Evolutionary conservation across 2,797 vertebrate species (phyloP), one percentile per base, ranked within the genome.

Genomic region (Sebastes cheni): DNA sequence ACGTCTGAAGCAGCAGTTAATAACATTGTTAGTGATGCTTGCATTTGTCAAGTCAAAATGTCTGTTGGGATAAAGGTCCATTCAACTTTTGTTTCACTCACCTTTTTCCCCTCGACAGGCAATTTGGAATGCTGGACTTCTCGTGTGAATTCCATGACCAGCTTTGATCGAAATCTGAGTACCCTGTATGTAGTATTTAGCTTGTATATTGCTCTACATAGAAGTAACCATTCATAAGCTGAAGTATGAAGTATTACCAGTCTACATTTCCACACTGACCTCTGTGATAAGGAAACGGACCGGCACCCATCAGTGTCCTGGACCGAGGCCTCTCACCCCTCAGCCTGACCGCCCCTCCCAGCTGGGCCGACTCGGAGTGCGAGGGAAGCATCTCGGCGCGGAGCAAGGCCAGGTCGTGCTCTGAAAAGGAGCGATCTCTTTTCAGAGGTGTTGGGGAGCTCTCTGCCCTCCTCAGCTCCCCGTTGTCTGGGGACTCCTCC

Each of bases 351-450:
- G 5, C 59, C 6, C 89, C 92, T 0, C 27, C 87, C 0, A 83
- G 75, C 25, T 91, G 85, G 13, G 10, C 83, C 0, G 91, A 30
- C 0, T 70, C 93, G 0, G 91, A 86, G 34, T 95, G 91, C 0
- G 93, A 87, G 0, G 86, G 82, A 2, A 90, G 89, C 79, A 94
- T 84, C 42, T 97, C 96, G 0, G 86, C 95, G 16, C 96, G 95
- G 61, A 99, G 95, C 86, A 97, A 89, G 0, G 93, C 97, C 84
- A 99, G 92, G 93, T 99, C 97, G 0, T 97, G 98, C 83, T 99
- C 98, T 0, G 97, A 99, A 92, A 99, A 99, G 65, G 98, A 99
- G n/a, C 97, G 97, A 46, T 99, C 98, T 12, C 98, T 90, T 84
- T 98, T 99, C 85, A 99, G 91, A 0, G 96, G 91, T 2, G 88